phyloP scores from a whole-genome alignment of 2,113 vertebrate species.

The Hyperoodon ampullatus region DNA sequence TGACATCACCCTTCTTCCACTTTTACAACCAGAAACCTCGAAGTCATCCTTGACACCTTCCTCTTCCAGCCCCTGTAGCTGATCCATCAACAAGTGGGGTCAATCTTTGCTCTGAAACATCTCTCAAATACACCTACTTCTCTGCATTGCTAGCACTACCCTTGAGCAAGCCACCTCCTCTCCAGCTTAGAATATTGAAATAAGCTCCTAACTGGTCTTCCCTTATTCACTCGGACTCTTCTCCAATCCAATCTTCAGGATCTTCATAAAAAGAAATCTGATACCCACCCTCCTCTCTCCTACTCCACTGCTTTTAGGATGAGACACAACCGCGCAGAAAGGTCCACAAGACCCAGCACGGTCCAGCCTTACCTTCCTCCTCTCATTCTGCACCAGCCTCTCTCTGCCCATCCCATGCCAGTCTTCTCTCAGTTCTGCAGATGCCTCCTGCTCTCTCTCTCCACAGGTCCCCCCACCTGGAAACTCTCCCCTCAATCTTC shows the following conservation, averaged over 20 bases:
- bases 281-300: accelerated
- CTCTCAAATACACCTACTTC: background rate
- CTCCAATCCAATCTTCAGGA: background rate
- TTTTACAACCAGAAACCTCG: background rate
- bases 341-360: background rate
- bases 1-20: background rate
- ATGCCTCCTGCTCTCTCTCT: background rate
- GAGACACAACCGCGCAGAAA: background rate
- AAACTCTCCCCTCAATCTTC: background rate
- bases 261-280: background rate
- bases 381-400: background rate
- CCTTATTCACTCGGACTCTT: background rate
- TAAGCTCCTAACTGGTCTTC: background rate
- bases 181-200: background rate
- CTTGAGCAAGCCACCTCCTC: background rate
- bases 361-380: background rate
- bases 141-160: background rate
- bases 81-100: background rate
- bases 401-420: background rate
- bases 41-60: background rate
- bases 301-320: background rate
- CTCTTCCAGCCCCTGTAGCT: background rate
- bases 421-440: background rate
- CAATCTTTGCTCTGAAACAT: background rate
- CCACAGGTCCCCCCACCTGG: background rate